Percentiles rank a stretch among this genome's conserved stretches.
Evolutionary conservation across 2,888 invertebrate genomes (phyloP).

Genomic region (Spicauda simplicius): DNA sequence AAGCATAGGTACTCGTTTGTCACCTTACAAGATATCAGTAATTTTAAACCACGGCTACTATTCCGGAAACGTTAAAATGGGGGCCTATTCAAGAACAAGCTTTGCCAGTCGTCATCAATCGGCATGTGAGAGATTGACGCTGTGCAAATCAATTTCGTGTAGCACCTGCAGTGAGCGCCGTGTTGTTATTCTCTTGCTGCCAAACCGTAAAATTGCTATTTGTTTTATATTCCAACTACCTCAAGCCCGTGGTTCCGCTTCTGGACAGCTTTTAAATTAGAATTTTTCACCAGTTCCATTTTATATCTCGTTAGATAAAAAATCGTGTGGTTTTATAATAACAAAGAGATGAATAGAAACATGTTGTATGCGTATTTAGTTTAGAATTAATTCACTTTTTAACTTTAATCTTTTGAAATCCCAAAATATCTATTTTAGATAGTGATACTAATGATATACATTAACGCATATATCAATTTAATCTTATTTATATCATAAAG

Average conservation of each 20-base stretch:
- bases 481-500: too few relatives aligned
- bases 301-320: background rate
- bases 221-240: constrained; percentile 42
- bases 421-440: too few relatives aligned
- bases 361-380: too few relatives aligned
- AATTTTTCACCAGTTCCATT: constrained; percentile 2
- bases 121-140: constrained; percentile 54
- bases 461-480: too few relatives aligned
- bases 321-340: background rate
- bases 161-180: constrained; percentile 45
- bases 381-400: too few relatives aligned
- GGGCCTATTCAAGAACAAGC: constrained; percentile 6
- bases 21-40: too few relatives aligned
- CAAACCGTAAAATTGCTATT: constrained; percentile 47
- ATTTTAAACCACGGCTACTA: background rate
- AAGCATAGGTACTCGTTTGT: too few relatives aligned
- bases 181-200: constrained; percentile 48
- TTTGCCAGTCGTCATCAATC: constrained; percentile 49
- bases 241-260: constrained; percentile 9
- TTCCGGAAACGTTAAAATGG: background rate
- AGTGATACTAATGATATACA: too few relatives aligned
- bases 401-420: too few relatives aligned
- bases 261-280: constrained; percentile 9
- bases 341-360: background rate
- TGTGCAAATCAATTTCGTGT: constrained; percentile 58